Base-by-base conservation (phyloP, 2,113 vertebrate genomes). In the Gracilinanus agilis region DNA sequence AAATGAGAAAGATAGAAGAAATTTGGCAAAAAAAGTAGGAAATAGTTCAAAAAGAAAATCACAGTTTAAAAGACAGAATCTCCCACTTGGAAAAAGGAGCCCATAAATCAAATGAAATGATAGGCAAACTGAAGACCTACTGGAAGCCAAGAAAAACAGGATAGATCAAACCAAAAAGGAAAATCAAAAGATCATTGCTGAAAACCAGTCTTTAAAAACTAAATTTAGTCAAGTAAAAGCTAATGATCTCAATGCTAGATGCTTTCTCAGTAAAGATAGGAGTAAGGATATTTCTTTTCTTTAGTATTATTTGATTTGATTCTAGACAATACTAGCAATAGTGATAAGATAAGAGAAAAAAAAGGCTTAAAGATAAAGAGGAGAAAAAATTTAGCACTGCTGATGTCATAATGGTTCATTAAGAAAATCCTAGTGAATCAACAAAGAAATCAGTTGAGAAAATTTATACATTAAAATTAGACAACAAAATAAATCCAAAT, bases 221-320 rank as follows among this genome's bases (percentile, higher is more conserved):
- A n/a, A n/a, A n/a, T n/a, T n/a, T n/a, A n/a, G n/a, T n/a, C n/a
- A n/a, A n/a, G n/a, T n/a, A n/a, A n/a, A n/a, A n/a, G n/a, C n/a
- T n/a, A n/a, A n/a, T n/a, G n/a, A n/a, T n/a, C n/a, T n/a, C n/a
- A 40, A 21, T 75, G 0, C 5, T 75, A 40, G 67, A 40, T 40
- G 2, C 16, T 75, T 24, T 25, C 83, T 10, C 95, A 89, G 23
- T 96, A 97, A 53, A 96, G 94, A 25, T 75, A 0, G 4, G 94
- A 96, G 56, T 75, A n/a, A 75, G n/a, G 34, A 75, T 67, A 5
- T 2, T n/a, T 19, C 16, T 75, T 75, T 75, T 40, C 34, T 1
- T 24, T 34, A 40, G 16, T 75, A n/a, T n/a, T 75, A 75, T 40
- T 75, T 40, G 16, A 40, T 10, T n/a, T 75, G 67, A 16, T 75